Evolutionary conservation across 1,140 invertebrate species (phyloP), one percentile per base, ranked within the genome.

Genomic region (Euura lappo): DNA sequence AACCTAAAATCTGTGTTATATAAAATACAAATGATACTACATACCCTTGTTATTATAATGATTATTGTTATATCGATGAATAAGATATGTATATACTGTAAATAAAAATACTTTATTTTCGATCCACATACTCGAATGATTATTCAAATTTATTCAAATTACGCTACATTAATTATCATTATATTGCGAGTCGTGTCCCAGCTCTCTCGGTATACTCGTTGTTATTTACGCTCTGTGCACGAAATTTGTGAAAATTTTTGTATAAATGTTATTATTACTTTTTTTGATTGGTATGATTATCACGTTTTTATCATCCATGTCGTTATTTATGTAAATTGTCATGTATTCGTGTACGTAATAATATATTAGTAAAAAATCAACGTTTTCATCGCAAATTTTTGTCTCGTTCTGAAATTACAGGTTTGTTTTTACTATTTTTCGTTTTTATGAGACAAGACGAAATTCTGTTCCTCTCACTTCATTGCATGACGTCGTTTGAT

Each of bases 151-250:
- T 51, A 51, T 51, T 7, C 11, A 51, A 51, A 7, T 6, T 51
- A 51, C 11, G 2, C 47, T 2, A 60, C 13, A 60, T 28, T 28
- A 28, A 28, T 28, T 60, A 60, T 60, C 0, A 60, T 60, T 7
- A 42, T n/a, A 11, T 43, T 72, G 74, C 77, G 81, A 83, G 81
- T 83, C 81, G 81, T 83, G 81, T 83, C 81, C 81, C 79, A 60
- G 51, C 51, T 60, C 51, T 60, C 51, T 60, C 13, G 3, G 51
- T 60, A 60, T 60, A 60, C 51, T 60, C 51, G 51, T 60, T 60
- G 51, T 60, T 28, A 6, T n/a, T 8, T n/a, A 60, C 51, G 51
- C 51, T 11, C 28, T 28, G 28, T 28, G 28, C 28, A 28, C 28
- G 28, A 28, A 28, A 28, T 28, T 60, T 60, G 51, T 60, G 51